Conservation (phyloP, 2,113 vertebrate genomes). For the Steatornis caripensis region DNA sequence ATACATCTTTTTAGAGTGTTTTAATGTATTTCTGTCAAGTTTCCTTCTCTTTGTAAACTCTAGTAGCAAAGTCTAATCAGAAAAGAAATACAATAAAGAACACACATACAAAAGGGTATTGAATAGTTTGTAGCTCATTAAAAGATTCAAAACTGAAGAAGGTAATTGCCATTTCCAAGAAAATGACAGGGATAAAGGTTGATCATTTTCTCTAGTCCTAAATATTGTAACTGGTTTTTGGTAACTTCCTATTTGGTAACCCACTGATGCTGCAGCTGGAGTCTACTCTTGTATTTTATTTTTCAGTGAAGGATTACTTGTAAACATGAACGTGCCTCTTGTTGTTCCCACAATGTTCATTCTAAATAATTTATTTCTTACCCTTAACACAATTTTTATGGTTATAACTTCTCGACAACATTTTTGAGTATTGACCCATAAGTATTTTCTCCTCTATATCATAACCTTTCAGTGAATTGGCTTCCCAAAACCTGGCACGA, state of each 20-base stretch:
- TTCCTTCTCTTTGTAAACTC: neutral
- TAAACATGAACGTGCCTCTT: neutral
- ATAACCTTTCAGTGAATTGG: neutral
- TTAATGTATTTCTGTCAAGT: neutral
- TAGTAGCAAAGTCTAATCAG: neutral
- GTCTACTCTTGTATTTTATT: neutral
- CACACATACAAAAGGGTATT: neutral
- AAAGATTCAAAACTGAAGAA: slow-evolving; percentile 4
- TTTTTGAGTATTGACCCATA: neutral
- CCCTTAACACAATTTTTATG: neutral
- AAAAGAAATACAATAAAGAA: slow-evolving; percentile 17
- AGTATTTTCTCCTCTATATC: neutral
- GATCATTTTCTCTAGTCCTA: neutral
- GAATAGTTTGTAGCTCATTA: slow-evolving; percentile 36
- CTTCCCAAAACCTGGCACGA: neutral
- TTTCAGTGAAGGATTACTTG: slow-evolving; percentile 5
- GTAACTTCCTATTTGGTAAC: neutral
- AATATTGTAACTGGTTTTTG: neutral
- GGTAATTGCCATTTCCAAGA: slow-evolving; percentile 31
- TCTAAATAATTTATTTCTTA: neutral
- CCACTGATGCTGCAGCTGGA: neutral
- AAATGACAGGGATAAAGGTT: slow-evolving; percentile 30
- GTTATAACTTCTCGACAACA: neutral
- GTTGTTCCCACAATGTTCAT: neutral
- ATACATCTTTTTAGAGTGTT: neutral